These are phyloP conservation scores for Smithornis capensis DNA, from an alignment of 2,113 vertebrate genomes.

Conservation along the genomic window DNA sequence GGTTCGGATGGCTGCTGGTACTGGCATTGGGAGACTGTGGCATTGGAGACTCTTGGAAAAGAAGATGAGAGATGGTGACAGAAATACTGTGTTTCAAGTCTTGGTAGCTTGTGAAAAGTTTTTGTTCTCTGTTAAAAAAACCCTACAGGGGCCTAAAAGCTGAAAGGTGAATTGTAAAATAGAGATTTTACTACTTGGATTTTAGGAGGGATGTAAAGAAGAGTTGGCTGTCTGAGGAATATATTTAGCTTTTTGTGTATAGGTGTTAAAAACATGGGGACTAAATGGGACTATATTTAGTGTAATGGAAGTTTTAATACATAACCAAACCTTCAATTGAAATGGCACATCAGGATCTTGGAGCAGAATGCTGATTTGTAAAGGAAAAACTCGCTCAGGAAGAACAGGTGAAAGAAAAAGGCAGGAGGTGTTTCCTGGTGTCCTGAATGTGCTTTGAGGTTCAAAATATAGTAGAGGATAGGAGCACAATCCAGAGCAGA, in stretches of 20 bases:
- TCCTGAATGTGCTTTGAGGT: slow-evolving; percentile 20
- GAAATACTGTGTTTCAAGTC: neutral
- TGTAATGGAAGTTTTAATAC: neutral
- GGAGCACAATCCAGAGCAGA: neutral
- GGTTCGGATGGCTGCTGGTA: neutral
- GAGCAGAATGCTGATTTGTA: neutral
- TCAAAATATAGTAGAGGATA: neutral
- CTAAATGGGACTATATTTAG: neutral
- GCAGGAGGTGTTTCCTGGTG: neutral
- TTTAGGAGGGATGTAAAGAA: neutral
- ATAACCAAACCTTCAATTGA: neutral
- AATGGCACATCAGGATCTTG: neutral
- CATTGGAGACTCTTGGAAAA: neutral
- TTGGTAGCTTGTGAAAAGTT: neutral
- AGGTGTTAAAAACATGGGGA: neutral
- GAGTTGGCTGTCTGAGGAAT: neutral
- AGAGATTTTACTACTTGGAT: neutral
- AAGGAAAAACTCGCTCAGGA: neutral
- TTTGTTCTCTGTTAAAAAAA: neutral
- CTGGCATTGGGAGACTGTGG: neutral
- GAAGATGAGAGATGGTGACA: neutral
- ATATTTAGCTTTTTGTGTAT: neutral
- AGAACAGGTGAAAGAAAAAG: neutral
- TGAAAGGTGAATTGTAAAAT: neutral
- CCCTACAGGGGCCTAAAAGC: neutral